These are phyloP conservation scores for Sinelater perroti DNA, from an alignment of 2,888 invertebrate genomes.

Conservation along the genomic window DNA sequence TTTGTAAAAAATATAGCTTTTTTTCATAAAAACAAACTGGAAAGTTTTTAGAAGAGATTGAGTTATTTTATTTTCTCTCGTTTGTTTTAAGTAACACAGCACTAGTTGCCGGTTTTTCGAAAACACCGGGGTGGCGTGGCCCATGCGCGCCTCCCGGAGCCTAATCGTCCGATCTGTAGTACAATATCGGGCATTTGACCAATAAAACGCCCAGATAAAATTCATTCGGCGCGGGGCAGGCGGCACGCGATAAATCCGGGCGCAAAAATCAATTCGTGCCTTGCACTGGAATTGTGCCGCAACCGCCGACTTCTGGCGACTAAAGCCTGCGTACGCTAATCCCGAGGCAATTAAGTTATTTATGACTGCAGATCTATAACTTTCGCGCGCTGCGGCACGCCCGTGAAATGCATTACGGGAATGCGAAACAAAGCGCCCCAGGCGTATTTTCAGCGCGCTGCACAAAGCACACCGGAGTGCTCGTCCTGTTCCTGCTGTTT, in stretches of 20 bases:
- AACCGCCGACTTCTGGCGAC: background rate
- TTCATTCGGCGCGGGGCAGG: conserved; percentile 13
- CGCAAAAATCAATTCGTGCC: conserved; percentile 28
- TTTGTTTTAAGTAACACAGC: too few relatives aligned
- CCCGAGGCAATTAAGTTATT: conserved; percentile 5
- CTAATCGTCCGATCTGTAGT: conserved; percentile 12
- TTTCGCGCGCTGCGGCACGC: conserved; percentile 6
- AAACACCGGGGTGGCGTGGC: background rate
- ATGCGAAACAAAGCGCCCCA: too few relatives aligned
- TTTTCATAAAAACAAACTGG: too few relatives aligned
- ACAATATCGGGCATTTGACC: conserved; percentile 10
- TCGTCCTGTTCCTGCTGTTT: too few relatives aligned
- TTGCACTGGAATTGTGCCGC: conserved; percentile 23
- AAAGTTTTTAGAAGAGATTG: too few relatives aligned
- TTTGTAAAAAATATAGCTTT: too few relatives aligned
- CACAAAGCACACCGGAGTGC: too few relatives aligned
- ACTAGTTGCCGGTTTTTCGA: too few relatives aligned
- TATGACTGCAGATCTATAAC: conserved; percentile 12
- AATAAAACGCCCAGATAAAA: conserved; percentile 16
- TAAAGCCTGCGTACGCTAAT: background rate
- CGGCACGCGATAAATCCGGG: conserved; percentile 18
- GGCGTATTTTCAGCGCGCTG: too few relatives aligned
- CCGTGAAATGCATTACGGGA: conserved; percentile 6
- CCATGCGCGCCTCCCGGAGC: background rate
- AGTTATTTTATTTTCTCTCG: too few relatives aligned